A percentile compares a stretch with the other conserved stretches of the same genome.
These are phyloP conservation scores for Cephus runcator DNA, from an alignment of 2,888 invertebrate genomes.

Conservation along the genomic window DNA sequence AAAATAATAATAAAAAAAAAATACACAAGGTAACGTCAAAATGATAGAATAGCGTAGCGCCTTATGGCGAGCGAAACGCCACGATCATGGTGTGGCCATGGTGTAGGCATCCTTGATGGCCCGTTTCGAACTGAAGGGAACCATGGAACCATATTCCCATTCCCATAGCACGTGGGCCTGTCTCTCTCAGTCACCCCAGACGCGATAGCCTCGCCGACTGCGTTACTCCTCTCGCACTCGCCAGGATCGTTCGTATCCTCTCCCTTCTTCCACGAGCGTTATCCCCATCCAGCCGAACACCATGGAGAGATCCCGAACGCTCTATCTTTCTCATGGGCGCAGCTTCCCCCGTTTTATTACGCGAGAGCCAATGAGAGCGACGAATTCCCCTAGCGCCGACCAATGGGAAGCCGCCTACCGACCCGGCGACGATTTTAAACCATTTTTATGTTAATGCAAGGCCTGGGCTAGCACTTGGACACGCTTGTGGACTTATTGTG, in stretches of 20 bases:
- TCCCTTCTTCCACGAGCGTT: slow-evolving; percentile 23
- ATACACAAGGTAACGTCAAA: not conserved
- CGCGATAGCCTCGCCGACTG: not conserved
- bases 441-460: slow-evolving; percentile 51
- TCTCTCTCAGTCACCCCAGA: slow-evolving; percentile 36
- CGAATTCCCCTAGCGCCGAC: slow-evolving; percentile 36
- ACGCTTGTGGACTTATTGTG: not conserved
- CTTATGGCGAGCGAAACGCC: slow-evolving; percentile 40
- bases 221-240: slow-evolving; percentile 33
- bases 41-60: slow-evolving; percentile 14
- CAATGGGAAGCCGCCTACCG: slow-evolving; percentile 21
- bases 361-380: slow-evolving; percentile 29
- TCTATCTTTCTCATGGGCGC: slow-evolving; percentile 24
- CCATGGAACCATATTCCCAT: slow-evolving; percentile 51
- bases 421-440: slow-evolving; percentile 36
- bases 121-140: slow-evolving; percentile 59
- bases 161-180: slow-evolving; percentile 62
- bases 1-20: not conserved
- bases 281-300: slow-evolving; percentile 14
- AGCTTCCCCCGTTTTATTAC: slow-evolving; percentile 33
- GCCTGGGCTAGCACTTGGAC: not conserved
- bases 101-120: slow-evolving; percentile 61
- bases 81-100: slow-evolving; percentile 39
- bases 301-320: slow-evolving; percentile 14
- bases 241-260: slow-evolving; percentile 9